A percentile compares a stretch with the other conserved stretches of the same genome.
phyloP scores from a whole-genome alignment of 2,888 invertebrate species.

The Meghimatium bilineatum region DNA sequence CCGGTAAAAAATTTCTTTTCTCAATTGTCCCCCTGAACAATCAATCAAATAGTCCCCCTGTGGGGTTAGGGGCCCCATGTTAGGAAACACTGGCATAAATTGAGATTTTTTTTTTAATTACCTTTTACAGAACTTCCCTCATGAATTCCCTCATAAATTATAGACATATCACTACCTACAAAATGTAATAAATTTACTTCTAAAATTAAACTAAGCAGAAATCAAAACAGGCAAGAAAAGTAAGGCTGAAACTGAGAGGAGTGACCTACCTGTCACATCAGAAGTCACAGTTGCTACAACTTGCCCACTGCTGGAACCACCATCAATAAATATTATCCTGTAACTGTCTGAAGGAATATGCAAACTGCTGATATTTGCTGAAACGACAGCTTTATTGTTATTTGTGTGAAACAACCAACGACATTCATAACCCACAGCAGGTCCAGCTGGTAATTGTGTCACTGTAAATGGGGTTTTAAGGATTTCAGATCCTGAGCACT shows the following conservation, averaged over 20 bases:
- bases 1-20: no score
- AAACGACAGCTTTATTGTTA: neutral
- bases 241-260: neutral
- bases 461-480: neutral
- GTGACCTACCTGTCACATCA: neutral
- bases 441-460: neutral
- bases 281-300: neutral
- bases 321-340: slow-evolving; percentile 9
- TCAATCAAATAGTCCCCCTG: no score
- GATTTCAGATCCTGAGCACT: neutral
- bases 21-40: no score
- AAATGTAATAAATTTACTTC: no score
- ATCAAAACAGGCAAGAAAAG: no score
- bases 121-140: no score
- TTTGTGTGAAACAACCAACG: neutral
- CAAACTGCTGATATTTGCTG: neutral
- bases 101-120: no score
- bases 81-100: no score
- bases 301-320: neutral
- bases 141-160: no score
- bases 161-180: no score
- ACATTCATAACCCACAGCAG: slow-evolving; percentile 22
- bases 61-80: no score
- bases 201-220: no score
- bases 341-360: neutral